A percentile compares a stretch with the other conserved stretches of the same genome.
Evolutionary conservation across 2,797 vertebrate species (phyloP).

Genomic region (Pogoniulus pusillus): DNA sequence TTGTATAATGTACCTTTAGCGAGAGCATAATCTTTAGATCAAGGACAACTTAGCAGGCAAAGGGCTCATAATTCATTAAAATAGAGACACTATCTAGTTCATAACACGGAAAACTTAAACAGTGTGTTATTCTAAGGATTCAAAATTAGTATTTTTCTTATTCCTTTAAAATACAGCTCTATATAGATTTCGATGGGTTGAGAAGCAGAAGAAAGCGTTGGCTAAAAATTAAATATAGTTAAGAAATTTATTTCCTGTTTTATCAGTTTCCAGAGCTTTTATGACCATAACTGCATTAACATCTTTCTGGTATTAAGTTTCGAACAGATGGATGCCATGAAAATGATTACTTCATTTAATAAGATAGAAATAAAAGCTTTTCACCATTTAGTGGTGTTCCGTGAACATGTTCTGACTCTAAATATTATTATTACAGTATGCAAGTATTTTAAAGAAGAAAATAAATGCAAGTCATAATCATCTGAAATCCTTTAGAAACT

Average conservation of each 20-base stretch:
- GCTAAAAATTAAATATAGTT: conserved; percentile 46
- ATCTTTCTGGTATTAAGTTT: conserved; percentile 44
- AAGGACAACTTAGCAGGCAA: conserved; percentile 70
- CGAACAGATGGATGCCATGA: conserved; percentile 44
- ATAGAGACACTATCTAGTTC: conserved; percentile 51
- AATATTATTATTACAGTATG: background rate
- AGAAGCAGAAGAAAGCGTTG: background rate
- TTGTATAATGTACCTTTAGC: conserved; percentile 70
- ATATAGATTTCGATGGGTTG: conserved; percentile 33
- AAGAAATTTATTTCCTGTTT: conserved; percentile 45
- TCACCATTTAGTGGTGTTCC: background rate
- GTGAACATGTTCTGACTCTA: background rate
- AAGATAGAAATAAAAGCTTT: conserved; percentile 44
- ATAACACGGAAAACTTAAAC: conserved; percentile 70
- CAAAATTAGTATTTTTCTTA: conserved; percentile 52
- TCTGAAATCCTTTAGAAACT: background rate
- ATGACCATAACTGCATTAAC: background rate
- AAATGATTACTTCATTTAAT: conserved; percentile 58
- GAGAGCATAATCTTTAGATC: conserved; percentile 67
- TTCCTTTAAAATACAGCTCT: conserved; percentile 36
- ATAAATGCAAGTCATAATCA: background rate
- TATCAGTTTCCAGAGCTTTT: conserved; percentile 41
- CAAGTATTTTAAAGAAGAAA: conserved; percentile 8
- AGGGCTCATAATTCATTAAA: conserved; percentile 75
- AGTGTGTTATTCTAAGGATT: conserved; percentile 22